Base-by-base conservation (phyloP, 2,113 vertebrate species). In the Bettongia penicillata region DNA sequence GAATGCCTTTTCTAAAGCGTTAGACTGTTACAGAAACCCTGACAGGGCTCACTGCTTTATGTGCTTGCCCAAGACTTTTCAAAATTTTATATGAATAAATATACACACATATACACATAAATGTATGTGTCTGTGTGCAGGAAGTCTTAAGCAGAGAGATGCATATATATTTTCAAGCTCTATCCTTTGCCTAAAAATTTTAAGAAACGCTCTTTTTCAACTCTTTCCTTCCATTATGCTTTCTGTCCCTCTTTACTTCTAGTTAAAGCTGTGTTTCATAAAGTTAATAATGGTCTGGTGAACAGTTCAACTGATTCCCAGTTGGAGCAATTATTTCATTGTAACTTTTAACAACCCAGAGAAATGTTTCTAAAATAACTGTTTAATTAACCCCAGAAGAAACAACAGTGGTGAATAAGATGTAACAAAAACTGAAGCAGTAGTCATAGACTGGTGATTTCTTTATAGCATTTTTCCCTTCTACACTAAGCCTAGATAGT, bases 271-370 rank as follows among this genome's bases (percentile, higher is more conserved):
- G 0, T 93, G 49, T 57, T 22, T 26, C 55, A 57, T 0, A 24
- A 96, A 96, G 90, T 95, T 93, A 94, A 55, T n/a, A 91, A 89
- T 53, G 93, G 53, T 3, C 84, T 97, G 89, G 93, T 98, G 14
- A n/a, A 96, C 47, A 92, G 49, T 90, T 43, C 25, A 51, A 97
- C 97, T 92, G 97, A 97, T 84, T 98, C 98, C 95, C 96, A 98
- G 43, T 92, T 94, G 94, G 97, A 95, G 91, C 94, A 94, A 94
- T 98, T 96, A 90, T 94, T 98, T 94, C 92, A 94, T 11, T 77
- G 51, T 93, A 52, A 97, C 48, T 93, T 98, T 9, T 96, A 98
- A 92, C 98, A 98, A 90, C 98, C 92, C 91, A 95, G 91, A 95
- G 91, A 96, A 94, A 91, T 92, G 93, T 93, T 97, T 97, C 94